Percentiles rank a stretch among this genome's conserved stretches.
phyloP scores from a whole-genome alignment of 37 sponge, comb jelly and placozoan species.

The Ephydatia muelleri region DNA sequence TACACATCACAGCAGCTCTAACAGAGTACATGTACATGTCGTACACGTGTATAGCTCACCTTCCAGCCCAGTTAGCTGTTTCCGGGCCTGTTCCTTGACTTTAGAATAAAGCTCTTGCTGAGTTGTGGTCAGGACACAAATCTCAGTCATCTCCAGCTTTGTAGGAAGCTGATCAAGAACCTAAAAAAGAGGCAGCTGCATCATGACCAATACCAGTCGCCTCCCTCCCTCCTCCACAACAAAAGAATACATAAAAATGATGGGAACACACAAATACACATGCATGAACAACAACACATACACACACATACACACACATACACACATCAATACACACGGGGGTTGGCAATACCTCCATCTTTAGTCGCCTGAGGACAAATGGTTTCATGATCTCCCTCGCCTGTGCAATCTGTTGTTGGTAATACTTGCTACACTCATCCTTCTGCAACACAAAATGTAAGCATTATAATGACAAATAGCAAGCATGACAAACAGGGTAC shows the following conservation, averaged over 20 bases:
- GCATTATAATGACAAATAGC: too few species aligned
- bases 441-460: neutral
- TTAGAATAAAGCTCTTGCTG: conserved; percentile 33
- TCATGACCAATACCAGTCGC: neutral
- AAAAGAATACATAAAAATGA: neutral
- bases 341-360: conserved; percentile 25
- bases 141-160: conserved; percentile 24
- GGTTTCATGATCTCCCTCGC: conserved; percentile 66
- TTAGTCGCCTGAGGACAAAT: conserved; percentile 56
- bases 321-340: neutral
- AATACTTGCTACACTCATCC: conserved; percentile 18
- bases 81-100: neutral
- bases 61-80: neutral
- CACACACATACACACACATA: conserved; percentile 5
- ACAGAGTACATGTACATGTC: too few species aligned
- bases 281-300: neutral
- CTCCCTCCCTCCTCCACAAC: neutral
- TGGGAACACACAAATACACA: neutral
- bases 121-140: conserved; percentile 19
- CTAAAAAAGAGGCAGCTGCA: neutral
- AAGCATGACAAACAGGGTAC: too few species aligned
- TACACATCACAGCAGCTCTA: too few species aligned
- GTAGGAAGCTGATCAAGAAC: conserved; percentile 40
- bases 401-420: conserved; percentile 35
- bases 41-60: too few species aligned